phyloP scores from a whole-genome alignment of 1,140 invertebrate genomes.

The Uloborus diversus region DNA sequence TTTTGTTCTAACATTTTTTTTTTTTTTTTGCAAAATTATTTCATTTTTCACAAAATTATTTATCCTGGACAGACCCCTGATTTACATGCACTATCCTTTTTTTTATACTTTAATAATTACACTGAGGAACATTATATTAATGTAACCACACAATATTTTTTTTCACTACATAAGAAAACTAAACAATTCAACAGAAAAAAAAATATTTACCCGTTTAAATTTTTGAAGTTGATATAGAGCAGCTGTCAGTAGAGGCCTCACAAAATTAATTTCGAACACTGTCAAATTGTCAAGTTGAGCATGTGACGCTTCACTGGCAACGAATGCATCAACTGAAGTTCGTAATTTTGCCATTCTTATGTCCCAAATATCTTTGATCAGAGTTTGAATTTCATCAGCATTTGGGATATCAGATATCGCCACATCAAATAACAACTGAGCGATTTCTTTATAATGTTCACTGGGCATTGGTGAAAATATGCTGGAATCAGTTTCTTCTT shows the following conservation, averaged over 20 bases:
- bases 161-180: too few relatives aligned
- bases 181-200: too few relatives aligned
- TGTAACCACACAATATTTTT: too few relatives aligned
- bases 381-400: constrained; percentile 84
- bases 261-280: constrained; percentile 89
- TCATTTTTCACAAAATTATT: too few relatives aligned
- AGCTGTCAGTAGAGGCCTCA: constrained; percentile 85
- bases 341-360: constrained; percentile 90
- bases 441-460: constrained; percentile 77
- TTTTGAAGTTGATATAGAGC: constrained; percentile 84
- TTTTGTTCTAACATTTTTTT: too few relatives aligned
- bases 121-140: too few relatives aligned
- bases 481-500: constrained; percentile 72
- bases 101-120: too few relatives aligned
- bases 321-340: constrained; percentile 88
- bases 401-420: constrained; percentile 81
- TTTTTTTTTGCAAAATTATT: too few relatives aligned
- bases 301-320: constrained; percentile 81
- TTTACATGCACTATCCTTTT: too few relatives aligned
- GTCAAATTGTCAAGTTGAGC: constrained; percentile 92
- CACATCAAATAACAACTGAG: constrained; percentile 68
- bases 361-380: constrained; percentile 97
- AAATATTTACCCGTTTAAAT: constrained; percentile 73
- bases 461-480: constrained; percentile 78
- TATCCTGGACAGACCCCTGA: too few relatives aligned